Evolutionary conservation across 2,113 vertebrate genomes (phyloP).

Genomic region (Laticauda laticaudata): DNA sequence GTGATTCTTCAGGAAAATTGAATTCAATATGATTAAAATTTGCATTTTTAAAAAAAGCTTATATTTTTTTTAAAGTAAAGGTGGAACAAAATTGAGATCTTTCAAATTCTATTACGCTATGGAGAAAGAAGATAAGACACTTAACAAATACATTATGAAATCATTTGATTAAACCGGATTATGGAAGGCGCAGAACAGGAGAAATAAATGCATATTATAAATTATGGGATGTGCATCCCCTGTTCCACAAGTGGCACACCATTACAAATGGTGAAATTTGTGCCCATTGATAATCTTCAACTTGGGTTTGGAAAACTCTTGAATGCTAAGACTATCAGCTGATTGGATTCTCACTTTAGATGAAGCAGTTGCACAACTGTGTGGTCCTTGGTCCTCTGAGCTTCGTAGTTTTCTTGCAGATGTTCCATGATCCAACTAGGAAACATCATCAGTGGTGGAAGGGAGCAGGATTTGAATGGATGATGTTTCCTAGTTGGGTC

Average conservation of each 20-base stretch:
- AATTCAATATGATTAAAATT: background rate
- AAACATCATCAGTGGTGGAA: too few species aligned
- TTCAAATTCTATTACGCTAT: too few species aligned
- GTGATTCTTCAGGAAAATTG: background rate
- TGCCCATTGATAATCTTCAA: background rate
- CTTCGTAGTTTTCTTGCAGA: too few species aligned
- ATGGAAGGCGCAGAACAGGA: background rate
- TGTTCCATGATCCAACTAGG: too few species aligned
- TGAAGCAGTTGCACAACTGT: background rate
- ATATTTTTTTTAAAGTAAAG: too few species aligned
- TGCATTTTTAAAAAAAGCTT: background rate
- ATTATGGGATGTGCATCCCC: too few species aligned
- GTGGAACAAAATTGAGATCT: too few species aligned
- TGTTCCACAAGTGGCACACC: too few species aligned
- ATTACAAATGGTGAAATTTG: background rate
- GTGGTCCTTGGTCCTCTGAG: too few species aligned
- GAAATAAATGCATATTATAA: background rate
- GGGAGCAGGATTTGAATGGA: too few species aligned
- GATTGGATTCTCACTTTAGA: background rate
- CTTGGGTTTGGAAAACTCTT: background rate
- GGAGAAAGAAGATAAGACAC: background rate
- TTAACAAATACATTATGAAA: background rate
- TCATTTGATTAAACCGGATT: background rate
- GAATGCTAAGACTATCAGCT: background rate
- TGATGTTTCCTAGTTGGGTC: too few species aligned